These are phyloP conservation scores for Amiota mariae DNA, from an alignment of 2,888 invertebrate genomes.

Conservation along the genomic window DNA sequence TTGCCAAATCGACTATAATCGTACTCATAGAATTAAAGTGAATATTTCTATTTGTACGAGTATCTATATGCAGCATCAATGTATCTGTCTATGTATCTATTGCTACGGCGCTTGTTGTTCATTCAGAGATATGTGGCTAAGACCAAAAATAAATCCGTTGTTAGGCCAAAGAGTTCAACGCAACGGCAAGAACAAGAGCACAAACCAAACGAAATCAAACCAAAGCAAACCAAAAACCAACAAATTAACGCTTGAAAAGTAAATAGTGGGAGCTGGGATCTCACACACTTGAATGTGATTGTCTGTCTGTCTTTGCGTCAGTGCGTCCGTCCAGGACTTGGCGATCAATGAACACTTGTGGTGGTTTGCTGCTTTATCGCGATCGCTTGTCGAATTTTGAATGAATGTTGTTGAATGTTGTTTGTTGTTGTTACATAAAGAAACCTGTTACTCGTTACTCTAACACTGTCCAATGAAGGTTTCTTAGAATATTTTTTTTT, in stretches of 20 bases:
- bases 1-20: too few relatives aligned
- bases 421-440: background rate
- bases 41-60: background rate
- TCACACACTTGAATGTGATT: too few relatives aligned
- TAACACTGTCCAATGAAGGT: background rate
- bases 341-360: conserved; percentile 8
- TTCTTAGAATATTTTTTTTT: conserved; percentile 12
- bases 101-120: background rate
- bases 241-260: conserved; percentile 20
- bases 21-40: background rate
- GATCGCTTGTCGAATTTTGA: conserved; percentile 15
- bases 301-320: too few relatives aligned
- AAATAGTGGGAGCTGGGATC: conserved; percentile 19
- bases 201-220: background rate
- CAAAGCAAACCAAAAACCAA: background rate
- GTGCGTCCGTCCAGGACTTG: background rate
- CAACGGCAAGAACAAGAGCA: conserved; percentile 6
- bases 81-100: background rate
- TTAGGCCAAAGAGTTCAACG: background rate
- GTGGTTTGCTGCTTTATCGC: background rate
- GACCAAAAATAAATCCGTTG: background rate
- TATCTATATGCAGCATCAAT: background rate
- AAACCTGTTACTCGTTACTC: conserved; percentile 25
- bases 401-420: conserved; percentile 7
- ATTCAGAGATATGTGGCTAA: background rate